These are phyloP conservation scores for Anguilla pacifica DNA, from an alignment of 2,797 vertebrate genomes.

Conservation along the genomic window DNA sequence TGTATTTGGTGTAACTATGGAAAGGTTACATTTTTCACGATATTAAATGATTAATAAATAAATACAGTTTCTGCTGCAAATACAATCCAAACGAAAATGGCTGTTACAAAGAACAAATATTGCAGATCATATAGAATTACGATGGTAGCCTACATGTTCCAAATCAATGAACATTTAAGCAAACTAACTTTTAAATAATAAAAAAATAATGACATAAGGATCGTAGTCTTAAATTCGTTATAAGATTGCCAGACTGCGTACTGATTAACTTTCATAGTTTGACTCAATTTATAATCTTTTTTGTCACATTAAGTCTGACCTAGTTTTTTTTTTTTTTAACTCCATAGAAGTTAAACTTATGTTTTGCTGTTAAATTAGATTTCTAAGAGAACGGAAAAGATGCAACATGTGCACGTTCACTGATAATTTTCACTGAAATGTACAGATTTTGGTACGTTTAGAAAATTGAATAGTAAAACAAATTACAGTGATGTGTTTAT, in stretches of 20 bases:
- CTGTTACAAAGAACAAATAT: background rate
- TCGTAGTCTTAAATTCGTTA: background rate
- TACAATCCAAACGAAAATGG: background rate
- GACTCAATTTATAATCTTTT: background rate
- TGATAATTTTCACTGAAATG: background rate
- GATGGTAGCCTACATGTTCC: background rate
- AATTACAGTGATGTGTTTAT: background rate
- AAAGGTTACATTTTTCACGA: no score
- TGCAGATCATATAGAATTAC: background rate
- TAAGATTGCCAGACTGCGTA: background rate
- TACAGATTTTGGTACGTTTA: background rate
- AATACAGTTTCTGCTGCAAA: background rate
- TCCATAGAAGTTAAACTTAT: background rate
- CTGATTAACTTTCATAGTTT: background rate
- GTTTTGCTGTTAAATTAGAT: background rate
- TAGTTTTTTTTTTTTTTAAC: background rate
- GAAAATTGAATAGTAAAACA: background rate
- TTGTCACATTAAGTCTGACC: background rate
- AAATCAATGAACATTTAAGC: background rate
- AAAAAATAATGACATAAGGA: background rate
- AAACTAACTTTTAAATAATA: background rate
- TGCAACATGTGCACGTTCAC: background rate
- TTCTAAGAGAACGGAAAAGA: background rate
- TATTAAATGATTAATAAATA: background rate
- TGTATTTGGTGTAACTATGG: no score